Percentiles rank a stretch among this genome's conserved stretches.
These are phyloP conservation scores for Nannoperca obscura DNA, from an alignment of 2,797 vertebrate genomes.

Conservation along the genomic window DNA sequence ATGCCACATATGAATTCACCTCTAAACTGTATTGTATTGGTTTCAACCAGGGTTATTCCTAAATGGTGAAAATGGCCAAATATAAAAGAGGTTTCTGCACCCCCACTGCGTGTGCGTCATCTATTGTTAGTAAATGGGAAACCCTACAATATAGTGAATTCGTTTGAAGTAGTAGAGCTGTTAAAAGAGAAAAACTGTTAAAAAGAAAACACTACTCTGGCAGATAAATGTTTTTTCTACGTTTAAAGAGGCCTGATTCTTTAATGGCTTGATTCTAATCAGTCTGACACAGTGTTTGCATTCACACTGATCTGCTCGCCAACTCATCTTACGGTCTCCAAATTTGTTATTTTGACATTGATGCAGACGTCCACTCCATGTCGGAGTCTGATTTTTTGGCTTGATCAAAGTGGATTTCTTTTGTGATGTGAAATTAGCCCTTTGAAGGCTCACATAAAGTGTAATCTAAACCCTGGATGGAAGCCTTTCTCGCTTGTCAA, in stretches of 20 bases:
- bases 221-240: not conserved
- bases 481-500: conserved; percentile 6
- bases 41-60: not conserved
- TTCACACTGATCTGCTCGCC: conserved; percentile 1
- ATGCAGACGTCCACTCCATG: conserved; percentile 16
- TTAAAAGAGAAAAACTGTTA: too few species aligned
- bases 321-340: conserved; percentile 16
- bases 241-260: not conserved
- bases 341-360: conserved; percentile 19
- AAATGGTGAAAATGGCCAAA: not conserved
- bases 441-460: conserved; percentile 23
- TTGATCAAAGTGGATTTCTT: conserved; percentile 26
- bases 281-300: conserved; percentile 1
- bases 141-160: not conserved
- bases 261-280: conserved; percentile 21
- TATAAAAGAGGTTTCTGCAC: not conserved
- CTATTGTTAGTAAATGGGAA: not conserved
- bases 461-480: conserved; percentile 11
- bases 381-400: not conserved
- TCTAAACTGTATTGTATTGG: not conserved
- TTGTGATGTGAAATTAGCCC: conserved; percentile 41
- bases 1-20: not conserved
- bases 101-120: not conserved
- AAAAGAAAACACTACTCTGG: not conserved
- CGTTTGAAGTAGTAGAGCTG: not conserved